These are phyloP conservation scores for Lateolabrax maculatus DNA, from an alignment of 2,797 vertebrate genomes.

Conservation along the genomic window DNA sequence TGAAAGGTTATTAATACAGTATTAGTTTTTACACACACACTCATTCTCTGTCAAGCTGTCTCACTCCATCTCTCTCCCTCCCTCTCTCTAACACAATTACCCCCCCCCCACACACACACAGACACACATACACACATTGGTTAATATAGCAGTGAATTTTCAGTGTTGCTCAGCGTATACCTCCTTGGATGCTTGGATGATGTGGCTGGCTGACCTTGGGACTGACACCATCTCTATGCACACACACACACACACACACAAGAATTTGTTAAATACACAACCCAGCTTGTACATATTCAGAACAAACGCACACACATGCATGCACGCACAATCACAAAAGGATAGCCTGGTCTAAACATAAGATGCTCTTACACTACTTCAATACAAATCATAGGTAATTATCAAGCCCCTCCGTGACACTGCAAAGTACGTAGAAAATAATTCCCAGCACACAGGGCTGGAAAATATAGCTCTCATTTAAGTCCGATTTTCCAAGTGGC, in stretches of 20 bases:
- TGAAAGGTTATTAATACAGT: constrained; percentile 40
- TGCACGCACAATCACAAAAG: background rate
- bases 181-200: background rate
- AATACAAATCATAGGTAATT: constrained; percentile 25
- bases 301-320: background rate
- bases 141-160: constrained; percentile 18
- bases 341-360: constrained; percentile 4
- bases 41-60: constrained; percentile 15
- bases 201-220: constrained; percentile 39
- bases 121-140: background rate
- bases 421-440: constrained; percentile 18
- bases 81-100: constrained; percentile 1
- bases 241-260: background rate
- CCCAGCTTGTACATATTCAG: background rate
- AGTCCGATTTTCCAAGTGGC: background rate
- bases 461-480: constrained; percentile 10
- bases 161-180: constrained; percentile 14
- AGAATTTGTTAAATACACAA: background rate
- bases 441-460: constrained; percentile 27
- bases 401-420: constrained; percentile 12
- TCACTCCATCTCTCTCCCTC: background rate
- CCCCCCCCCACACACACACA: background rate
- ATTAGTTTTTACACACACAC: constrained; percentile 13
- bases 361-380: constrained; percentile 19
- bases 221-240: constrained; percentile 18